Evolutionary conservation across 2,888 invertebrate genomes (phyloP), one percentile per base, ranked within the genome.

Genomic region (Polyommatus iphigenia): DNA sequence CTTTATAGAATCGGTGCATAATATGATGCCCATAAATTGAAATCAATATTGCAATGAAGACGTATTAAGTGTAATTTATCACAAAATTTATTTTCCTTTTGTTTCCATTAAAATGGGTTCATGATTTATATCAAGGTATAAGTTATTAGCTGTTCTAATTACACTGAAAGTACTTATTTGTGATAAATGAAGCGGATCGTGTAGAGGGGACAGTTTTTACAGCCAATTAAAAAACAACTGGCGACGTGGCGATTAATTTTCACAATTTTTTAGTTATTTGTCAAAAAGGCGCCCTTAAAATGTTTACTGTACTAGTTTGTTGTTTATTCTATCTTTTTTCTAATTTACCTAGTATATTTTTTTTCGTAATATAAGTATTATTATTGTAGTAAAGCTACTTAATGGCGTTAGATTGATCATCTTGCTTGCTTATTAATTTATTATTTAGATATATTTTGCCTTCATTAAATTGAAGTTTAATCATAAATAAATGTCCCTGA

Each of bases 121-220:
- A 29, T 13, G 24, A 13, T 24, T 67, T 15, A 67, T 54, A 18
- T 54, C 3, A 59, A 59, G 10, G 20, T n/a, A 72, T 72, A 72
- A 72, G 4, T 20, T 41, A 46, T 20, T 24, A 13, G 20, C 1
- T 10, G 20, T 73, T 73, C 20, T 75, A 75, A 75, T 54, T 75
- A 54, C 3, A 75, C 20, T 20, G 71, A 71, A 73, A 46, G 46
- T 41, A 46, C 73, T 73, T 73, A 46, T 46, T 73, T 73, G 18
- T 54, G 24, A 54, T 18, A 75, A 75, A 54, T 75, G 15, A 54
- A 75, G 50, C 29, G 50, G 73, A 13, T 50, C 24, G 83, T 83
- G 92, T 89, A 92, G 92, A 86, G 85, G 85, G 91, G 86, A 83
- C 84, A 81, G 91, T 93, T 92, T 92, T 93, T 92, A 92, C 86